A percentile compares a stretch with the other conserved stretches of the same genome.
Conservation (phyloP, 2,797 vertebrate species). For the Helicolenus hilgendorfi region DNA sequence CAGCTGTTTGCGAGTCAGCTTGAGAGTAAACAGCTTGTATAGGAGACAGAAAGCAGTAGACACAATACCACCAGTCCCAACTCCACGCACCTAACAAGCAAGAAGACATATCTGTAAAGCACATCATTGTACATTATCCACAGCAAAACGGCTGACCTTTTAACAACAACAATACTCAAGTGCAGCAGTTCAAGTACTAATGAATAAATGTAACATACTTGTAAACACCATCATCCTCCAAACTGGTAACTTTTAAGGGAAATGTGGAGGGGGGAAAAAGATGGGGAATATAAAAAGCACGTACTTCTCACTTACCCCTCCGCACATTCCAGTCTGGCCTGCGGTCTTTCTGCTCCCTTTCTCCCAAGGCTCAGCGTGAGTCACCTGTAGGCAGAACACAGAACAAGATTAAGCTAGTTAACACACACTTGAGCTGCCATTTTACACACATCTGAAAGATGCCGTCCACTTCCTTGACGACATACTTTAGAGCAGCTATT, state of each 20-base stretch:
- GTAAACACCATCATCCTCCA: neutral
- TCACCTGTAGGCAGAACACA: conserved; percentile 90
- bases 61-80: conserved; percentile 99
- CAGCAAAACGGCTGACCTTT: too few relatives aligned
- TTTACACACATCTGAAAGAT: neutral
- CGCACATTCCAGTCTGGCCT: conserved; percentile 99
- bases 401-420: neutral
- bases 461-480: neutral
- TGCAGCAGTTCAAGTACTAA: neutral
- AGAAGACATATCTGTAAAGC: neutral
- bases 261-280: conserved; percentile 5
- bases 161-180: neutral
- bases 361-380: conserved; percentile 98
- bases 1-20: conserved; percentile 99
- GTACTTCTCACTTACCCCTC: conserved; percentile 99
- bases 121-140: neutral
- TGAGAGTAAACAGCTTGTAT: conserved; percentile 99
- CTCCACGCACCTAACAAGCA: conserved; percentile 94
- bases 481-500: too few relatives aligned
- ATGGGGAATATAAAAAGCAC: conserved; percentile 92
- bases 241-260: neutral
- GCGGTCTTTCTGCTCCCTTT: conserved; percentile 99
- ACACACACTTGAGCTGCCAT: neutral
- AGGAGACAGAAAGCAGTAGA: conserved; percentile 99
- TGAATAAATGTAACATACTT: neutral